Percentiles rank a stretch among this genome's conserved stretches.
phyloP scores from a whole-genome alignment of 1,140 invertebrate species.

The Drosophila nigrodunni region DNA sequence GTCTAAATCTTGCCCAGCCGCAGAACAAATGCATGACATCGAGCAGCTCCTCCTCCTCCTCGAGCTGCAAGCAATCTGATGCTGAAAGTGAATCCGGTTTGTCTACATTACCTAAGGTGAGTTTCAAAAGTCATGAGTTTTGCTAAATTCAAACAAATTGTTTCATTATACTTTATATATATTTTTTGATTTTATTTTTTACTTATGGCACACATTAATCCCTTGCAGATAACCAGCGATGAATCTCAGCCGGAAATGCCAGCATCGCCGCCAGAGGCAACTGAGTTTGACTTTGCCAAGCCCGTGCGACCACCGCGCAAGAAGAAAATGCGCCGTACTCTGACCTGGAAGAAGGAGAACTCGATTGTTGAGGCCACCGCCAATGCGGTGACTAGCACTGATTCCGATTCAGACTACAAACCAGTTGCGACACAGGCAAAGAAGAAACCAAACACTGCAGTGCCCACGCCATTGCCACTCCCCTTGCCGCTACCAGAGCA shows the following conservation, averaged over 20 bases:
- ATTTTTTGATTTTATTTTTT: not conserved
- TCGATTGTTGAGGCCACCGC: conserved; percentile 72
- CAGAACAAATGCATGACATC: conserved; percentile 42
- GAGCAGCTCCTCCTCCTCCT: conserved; percentile 57
- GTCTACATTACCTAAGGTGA: conserved; percentile 73
- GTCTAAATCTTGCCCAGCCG: conserved; percentile 40
- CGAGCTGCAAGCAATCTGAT: conserved; percentile 70
- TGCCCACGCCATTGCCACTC: not conserved
- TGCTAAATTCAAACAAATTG: conserved; percentile 4
- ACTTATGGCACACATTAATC: not conserved
- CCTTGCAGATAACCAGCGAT: conserved; percentile 69
- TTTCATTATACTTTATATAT: not conserved
- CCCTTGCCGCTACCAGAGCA: conserved; percentile 41
- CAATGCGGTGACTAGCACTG: conserved; percentile 63
- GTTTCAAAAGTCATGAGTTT: conserved; percentile 12
- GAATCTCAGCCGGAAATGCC: conserved; percentile 71
- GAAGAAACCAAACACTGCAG: conserved; percentile 41
- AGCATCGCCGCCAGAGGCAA: conserved; percentile 3
- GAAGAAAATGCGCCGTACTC: conserved; percentile 79
- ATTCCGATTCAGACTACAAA: conserved; percentile 73
- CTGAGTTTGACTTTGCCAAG: conserved; percentile 64
- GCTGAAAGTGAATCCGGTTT: conserved; percentile 76
- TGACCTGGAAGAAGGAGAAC: conserved; percentile 80
- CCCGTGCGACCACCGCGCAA: conserved; percentile 73
- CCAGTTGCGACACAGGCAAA: conserved; percentile 23